A percentile compares a stretch with the other conserved stretches of the same genome.
Evolutionary conservation across 2,888 invertebrate genomes (phyloP).

Genomic region (Conomelus anceps): DNA sequence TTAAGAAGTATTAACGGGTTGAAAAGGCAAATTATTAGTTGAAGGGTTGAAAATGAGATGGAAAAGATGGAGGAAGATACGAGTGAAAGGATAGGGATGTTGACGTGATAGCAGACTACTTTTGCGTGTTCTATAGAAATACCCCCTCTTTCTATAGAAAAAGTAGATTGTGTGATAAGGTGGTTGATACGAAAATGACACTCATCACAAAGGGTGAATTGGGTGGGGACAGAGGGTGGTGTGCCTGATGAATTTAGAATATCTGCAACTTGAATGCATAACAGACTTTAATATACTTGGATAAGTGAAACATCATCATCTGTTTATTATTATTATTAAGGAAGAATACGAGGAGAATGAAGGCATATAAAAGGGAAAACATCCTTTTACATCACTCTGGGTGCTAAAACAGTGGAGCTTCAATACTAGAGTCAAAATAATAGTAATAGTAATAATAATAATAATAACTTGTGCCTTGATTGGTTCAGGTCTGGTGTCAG

Average conservation of each 20-base stretch:
- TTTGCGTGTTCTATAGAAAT: background rate
- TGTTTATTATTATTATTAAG: too few species aligned
- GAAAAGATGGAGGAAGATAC: background rate
- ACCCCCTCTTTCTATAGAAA: background rate
- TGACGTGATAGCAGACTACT: background rate
- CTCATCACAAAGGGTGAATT: background rate
- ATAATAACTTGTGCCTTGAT: too few species aligned
- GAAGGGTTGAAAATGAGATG: background rate
- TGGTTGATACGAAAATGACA: background rate
- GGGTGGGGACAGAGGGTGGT: background rate
- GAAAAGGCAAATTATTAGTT: background rate
- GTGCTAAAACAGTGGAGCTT: too few species aligned
- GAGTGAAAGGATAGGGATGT: background rate
- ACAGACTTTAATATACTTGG: too few species aligned
- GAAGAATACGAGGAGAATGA: too few species aligned
- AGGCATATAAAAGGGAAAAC: too few species aligned
- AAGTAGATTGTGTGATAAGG: background rate
- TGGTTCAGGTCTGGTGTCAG: too few species aligned
- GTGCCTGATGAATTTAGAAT: background rate
- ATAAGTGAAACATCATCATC: too few species aligned
- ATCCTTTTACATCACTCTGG: too few species aligned
- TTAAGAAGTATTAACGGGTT: background rate
- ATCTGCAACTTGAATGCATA: background rate
- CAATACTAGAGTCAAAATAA: too few species aligned
- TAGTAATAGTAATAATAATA: too few species aligned